phyloP scores from a whole-genome alignment of 2,888 invertebrate species.

The Drosophila prostipennis region DNA sequence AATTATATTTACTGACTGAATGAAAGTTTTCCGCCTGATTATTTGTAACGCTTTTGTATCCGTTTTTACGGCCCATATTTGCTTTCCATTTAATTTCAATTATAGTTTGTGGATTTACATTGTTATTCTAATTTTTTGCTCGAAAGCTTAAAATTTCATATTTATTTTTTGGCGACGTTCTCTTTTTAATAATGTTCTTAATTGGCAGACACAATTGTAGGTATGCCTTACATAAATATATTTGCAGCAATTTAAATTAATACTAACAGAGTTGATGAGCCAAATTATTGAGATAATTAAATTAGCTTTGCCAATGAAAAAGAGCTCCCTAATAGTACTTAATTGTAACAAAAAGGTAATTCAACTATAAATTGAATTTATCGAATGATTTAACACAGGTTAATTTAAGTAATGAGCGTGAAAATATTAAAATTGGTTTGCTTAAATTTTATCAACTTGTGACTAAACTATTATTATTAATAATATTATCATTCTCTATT shows the following conservation, averaged over 20 bases:
- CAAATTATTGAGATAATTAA: background rate
- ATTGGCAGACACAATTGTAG: background rate
- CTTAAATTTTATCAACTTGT: too few relatives aligned
- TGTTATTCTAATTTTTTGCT: background rate
- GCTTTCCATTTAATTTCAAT: slow-evolving; percentile 28
- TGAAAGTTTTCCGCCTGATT: slow-evolving; percentile 10
- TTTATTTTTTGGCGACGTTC: too few relatives aligned
- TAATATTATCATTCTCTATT: too few relatives aligned
- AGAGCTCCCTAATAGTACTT: background rate
- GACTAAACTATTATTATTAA: too few relatives aligned
- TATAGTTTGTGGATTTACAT: background rate
- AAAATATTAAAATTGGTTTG: too few relatives aligned
- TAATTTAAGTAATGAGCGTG: too few relatives aligned
- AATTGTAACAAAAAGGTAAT: too few relatives aligned
- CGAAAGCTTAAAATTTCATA: background rate
- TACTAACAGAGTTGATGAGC: background rate
- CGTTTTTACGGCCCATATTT: slow-evolving; percentile 19
- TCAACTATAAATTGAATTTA: too few relatives aligned
- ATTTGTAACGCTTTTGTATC: slow-evolving; percentile 17
- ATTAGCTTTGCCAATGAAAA: background rate
- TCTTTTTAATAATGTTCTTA: background rate
- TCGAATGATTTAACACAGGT: too few relatives aligned
- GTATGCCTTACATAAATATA: background rate
- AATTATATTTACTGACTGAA: slow-evolving; percentile 14
- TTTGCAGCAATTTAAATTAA: background rate